phyloP scores from a whole-genome alignment of 2,113 vertebrate genomes.

The Hirundichthys speculiger region DNA sequence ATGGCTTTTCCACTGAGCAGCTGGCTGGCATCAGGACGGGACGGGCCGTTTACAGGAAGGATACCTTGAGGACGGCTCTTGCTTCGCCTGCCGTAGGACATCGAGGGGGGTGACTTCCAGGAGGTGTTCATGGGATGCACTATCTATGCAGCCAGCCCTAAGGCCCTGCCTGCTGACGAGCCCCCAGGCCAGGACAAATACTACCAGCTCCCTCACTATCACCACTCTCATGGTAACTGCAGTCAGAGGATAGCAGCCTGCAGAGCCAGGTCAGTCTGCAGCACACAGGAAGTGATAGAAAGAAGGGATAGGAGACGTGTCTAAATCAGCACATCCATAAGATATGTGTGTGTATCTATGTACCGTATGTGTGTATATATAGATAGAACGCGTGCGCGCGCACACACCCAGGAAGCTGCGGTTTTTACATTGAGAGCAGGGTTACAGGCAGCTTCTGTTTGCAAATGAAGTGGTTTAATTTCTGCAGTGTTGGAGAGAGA shows the following conservation, averaged over 20 bases:
- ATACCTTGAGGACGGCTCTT: slow-evolving; percentile 57
- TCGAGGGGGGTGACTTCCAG: slow-evolving; percentile 53
- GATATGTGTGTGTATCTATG: too few relatives aligned
- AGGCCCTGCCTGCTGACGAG: slow-evolving; percentile 78
- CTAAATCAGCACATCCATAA: too few relatives aligned
- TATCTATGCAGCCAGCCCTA: slow-evolving; percentile 80
- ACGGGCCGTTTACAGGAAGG: slow-evolving; percentile 57
- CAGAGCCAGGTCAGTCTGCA: slow-evolving; percentile 71
- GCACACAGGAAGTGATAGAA: slow-evolving; percentile 5
- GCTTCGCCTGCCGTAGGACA: slow-evolving; percentile 48
- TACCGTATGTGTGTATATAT: too few relatives aligned
- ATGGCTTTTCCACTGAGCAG: slow-evolving; percentile 73
- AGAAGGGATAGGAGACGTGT: neutral
- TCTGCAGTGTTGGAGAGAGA: too few relatives aligned
- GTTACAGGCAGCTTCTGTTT: too few relatives aligned
- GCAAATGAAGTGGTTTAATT: too few relatives aligned
- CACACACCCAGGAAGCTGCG: too few relatives aligned
- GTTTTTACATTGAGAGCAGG: too few relatives aligned
- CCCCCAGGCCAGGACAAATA: slow-evolving; percentile 68
- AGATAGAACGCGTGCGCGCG: too few relatives aligned
- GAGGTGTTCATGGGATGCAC: slow-evolving; percentile 81
- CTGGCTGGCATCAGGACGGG: slow-evolving; percentile 70
- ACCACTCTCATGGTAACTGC: slow-evolving; percentile 70
- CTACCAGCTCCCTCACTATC: slow-evolving; percentile 58
- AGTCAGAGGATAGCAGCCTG: slow-evolving; percentile 73